These are phyloP conservation scores for Myotis lucifugus DNA, from an alignment of 2,113 vertebrate species.

Conservation along the genomic window DNA sequence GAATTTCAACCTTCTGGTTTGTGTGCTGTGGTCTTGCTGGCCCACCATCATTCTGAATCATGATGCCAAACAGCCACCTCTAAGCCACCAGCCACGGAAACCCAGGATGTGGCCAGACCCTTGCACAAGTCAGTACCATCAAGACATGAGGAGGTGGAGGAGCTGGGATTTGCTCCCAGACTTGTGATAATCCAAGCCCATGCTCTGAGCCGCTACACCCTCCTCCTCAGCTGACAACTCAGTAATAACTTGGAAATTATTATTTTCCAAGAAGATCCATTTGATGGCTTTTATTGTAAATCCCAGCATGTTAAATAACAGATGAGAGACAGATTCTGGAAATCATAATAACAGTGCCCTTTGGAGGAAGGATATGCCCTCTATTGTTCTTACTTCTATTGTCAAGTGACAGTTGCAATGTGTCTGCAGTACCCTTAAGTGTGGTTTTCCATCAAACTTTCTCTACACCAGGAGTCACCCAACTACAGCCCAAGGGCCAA, in stretches of 20 bases:
- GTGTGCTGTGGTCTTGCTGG: fast-evolving
- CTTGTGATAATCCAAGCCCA: fast-evolving
- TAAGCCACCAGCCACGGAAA: neutral
- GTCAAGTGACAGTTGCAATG: neutral
- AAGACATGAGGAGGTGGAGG: fast-evolving
- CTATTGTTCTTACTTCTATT: neutral
- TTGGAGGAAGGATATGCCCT: neutral
- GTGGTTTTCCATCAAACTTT: neutral
- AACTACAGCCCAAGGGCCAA: neutral
- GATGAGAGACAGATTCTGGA: neutral
- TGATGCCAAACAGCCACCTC: fast-evolving
- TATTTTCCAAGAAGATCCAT: neutral
- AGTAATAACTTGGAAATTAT: neutral
- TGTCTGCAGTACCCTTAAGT: neutral
- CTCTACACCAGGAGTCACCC: neutral
- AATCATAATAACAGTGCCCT: neutral
- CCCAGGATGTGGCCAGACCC: neutral
- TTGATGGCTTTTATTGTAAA: neutral
- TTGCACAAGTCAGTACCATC: fast-evolving
- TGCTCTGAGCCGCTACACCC: neutral
- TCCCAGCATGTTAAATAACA: neutral
- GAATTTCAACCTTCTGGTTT: neutral
- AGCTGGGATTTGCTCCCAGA: neutral
- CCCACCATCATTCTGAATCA: fast-evolving
- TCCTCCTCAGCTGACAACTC: no score